phyloP scores from a whole-genome alignment of 1,140 invertebrate species.

The Eupeodes corollae region DNA sequence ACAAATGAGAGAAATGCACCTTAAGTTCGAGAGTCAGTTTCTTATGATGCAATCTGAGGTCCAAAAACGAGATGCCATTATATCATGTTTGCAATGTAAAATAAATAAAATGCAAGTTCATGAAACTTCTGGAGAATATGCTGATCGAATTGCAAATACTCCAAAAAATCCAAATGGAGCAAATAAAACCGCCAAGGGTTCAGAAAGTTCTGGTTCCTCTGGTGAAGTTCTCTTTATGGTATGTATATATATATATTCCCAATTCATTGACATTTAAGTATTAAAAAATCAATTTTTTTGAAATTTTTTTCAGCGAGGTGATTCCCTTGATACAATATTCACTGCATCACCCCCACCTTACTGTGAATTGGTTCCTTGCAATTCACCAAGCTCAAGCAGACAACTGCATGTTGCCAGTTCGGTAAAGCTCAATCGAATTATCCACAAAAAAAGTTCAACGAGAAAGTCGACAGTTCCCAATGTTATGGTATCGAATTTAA shows the following conservation, averaged over 20 bases:
- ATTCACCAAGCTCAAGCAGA: conserved; percentile 18
- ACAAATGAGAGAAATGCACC: conserved; percentile 53
- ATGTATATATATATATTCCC: conserved; percentile 3
- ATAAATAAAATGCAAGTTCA: background rate
- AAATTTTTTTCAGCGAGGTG: conserved; percentile 39
- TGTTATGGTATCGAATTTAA: conserved; percentile 21
- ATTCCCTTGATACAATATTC: conserved; percentile 47
- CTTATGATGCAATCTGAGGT: conserved; percentile 63
- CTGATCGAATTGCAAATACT: background rate
- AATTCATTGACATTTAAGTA: background rate
- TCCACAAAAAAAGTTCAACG: no score
- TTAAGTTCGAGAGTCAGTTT: conserved; percentile 56
- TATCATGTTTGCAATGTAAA: conserved; percentile 54
- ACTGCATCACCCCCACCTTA: conserved; percentile 42
- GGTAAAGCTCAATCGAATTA: no score
- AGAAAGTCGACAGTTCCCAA: background rate
- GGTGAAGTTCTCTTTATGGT: conserved; percentile 42
- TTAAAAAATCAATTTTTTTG: background rate
- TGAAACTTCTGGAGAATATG: background rate
- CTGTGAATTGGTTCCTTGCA: conserved; percentile 15
- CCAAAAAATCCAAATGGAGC: conserved; percentile 31
- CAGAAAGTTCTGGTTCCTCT: conserved; percentile 37
- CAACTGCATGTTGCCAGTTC: no score
- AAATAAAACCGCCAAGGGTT: conserved; percentile 23
- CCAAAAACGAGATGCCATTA: conserved; percentile 62